Evolutionary conservation across 2,797 vertebrate species (phyloP).

Genomic region (Enteromius anoplus): DNA sequence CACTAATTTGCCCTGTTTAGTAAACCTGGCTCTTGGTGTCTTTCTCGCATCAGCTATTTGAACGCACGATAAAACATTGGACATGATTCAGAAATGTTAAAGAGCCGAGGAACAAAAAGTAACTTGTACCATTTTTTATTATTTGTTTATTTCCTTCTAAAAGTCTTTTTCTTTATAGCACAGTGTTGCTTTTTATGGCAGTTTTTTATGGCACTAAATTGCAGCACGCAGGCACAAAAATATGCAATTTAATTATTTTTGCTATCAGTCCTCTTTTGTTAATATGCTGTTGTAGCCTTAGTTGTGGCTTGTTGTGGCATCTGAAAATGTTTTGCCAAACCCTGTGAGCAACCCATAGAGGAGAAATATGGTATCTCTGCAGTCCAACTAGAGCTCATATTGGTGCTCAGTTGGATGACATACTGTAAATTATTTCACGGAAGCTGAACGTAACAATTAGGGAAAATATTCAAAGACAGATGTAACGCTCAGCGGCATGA

Average conservation of each 20-base stretch:
- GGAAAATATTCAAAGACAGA: slow-evolving; percentile 39
- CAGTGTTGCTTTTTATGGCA: neutral
- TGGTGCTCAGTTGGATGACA: slow-evolving; percentile 48
- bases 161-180: neutral
- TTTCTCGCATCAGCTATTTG: neutral
- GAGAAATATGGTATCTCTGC: slow-evolving; percentile 59
- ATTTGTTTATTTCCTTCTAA: neutral
- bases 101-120: neutral
- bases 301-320: slow-evolving; percentile 47
- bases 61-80: neutral
- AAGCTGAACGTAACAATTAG: slow-evolving; percentile 50
- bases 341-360: slow-evolving; percentile 42
- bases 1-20: neutral
- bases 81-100: neutral
- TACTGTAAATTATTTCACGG: slow-evolving; percentile 43
- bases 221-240: neutral
- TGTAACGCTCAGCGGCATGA: slow-evolving; percentile 39
- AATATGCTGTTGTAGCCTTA: neutral
- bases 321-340: slow-evolving; percentile 56
- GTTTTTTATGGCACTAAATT: neutral
- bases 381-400: slow-evolving; percentile 42
- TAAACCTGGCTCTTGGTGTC: neutral
- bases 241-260: neutral
- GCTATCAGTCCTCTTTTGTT: neutral
- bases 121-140: neutral